These are phyloP conservation scores for Hyposoter dolosus DNA, from an alignment of 2,888 invertebrate genomes.

Conservation along the genomic window DNA sequence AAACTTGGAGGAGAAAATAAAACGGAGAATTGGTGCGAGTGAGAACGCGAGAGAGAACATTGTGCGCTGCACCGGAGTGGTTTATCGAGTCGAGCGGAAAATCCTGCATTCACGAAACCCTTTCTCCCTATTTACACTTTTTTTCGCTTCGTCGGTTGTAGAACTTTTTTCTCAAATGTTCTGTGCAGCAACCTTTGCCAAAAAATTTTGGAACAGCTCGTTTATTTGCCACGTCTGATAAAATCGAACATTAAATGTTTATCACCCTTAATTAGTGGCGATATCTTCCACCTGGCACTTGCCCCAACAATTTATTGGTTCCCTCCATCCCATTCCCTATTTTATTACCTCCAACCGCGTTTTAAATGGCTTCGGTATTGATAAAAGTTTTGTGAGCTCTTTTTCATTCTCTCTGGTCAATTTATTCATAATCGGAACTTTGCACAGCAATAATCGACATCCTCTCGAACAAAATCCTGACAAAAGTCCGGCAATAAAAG, in stretches of 20 bases:
- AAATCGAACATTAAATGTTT: slow-evolving; percentile 50
- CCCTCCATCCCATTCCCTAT: background rate
- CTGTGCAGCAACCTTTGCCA: background rate
- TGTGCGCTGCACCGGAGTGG: slow-evolving; percentile 60
- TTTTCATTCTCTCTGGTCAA: background rate
- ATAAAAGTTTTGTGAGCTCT: background rate
- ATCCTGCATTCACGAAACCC: slow-evolving; percentile 33
- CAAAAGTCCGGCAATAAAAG: background rate
- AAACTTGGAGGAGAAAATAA: background rate
- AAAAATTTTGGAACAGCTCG: too few species aligned
- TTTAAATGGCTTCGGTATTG: slow-evolving; percentile 8
- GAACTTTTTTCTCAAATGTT: background rate
- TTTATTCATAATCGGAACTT: slow-evolving; percentile 19
- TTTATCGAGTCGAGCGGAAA: slow-evolving; percentile 63
- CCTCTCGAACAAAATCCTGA: background rate
- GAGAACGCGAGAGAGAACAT: slow-evolving; percentile 30
- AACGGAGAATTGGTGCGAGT: slow-evolving; percentile 11
- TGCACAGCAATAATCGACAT: background rate
- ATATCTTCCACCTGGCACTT: slow-evolving; percentile 5
- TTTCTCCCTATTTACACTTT: slow-evolving; percentile 15
- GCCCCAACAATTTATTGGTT: background rate
- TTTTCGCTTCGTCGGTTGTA: background rate
- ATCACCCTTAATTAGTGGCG: slow-evolving; percentile 50
- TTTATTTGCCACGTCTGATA: slow-evolving; percentile 10
- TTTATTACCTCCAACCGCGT: background rate